A percentile compares a stretch with the other conserved stretches of the same genome.
Conservation (phyloP, 2,797 vertebrate species). For the Phrynocephalus forsythii region DNA sequence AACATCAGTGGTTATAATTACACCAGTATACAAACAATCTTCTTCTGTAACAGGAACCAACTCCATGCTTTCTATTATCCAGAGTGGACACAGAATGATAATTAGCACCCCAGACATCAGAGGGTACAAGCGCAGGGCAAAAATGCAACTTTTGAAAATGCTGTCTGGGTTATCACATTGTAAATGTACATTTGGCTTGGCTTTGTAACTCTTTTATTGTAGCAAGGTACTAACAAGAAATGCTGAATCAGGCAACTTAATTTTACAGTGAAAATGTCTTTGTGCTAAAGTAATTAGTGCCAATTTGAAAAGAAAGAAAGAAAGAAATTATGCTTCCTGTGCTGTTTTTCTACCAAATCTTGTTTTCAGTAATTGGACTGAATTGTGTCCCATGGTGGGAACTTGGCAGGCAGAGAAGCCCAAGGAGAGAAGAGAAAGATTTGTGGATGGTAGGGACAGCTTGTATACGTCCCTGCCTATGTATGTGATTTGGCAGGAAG, state of each 20-base stretch:
- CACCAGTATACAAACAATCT: background rate
- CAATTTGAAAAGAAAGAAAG: constrained; percentile 30
- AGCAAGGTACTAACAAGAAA: constrained; percentile 37
- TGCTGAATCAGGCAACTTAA: constrained; percentile 58
- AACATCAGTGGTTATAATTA: background rate
- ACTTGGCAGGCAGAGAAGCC: constrained; percentile 57
- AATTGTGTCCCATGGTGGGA: constrained; percentile 61
- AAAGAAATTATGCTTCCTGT: constrained; percentile 35
- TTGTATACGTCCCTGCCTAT: constrained; percentile 53
- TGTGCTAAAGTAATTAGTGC: constrained; percentile 59
- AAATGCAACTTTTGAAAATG: background rate
- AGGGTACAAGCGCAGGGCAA: background rate
- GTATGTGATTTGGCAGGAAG: constrained; percentile 59
- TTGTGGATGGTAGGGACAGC: constrained; percentile 66
- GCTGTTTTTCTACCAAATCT: constrained; percentile 50
- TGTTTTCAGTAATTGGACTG: constrained; percentile 61
- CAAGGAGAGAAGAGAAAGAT: constrained; percentile 51
- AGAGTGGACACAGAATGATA: background rate
- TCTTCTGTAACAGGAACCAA: background rate
- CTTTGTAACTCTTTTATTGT: constrained; percentile 9
- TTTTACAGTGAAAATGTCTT: constrained; percentile 53
- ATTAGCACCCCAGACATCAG: background rate
- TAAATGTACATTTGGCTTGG: constrained; percentile 26
- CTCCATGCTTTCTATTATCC: background rate
- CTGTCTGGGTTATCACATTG: background rate